Percentiles rank a stretch among this genome's conserved stretches.
These are phyloP conservation scores for Nemoura dubitans DNA, from an alignment of 2,888 invertebrate genomes.

Conservation along the genomic window DNA sequence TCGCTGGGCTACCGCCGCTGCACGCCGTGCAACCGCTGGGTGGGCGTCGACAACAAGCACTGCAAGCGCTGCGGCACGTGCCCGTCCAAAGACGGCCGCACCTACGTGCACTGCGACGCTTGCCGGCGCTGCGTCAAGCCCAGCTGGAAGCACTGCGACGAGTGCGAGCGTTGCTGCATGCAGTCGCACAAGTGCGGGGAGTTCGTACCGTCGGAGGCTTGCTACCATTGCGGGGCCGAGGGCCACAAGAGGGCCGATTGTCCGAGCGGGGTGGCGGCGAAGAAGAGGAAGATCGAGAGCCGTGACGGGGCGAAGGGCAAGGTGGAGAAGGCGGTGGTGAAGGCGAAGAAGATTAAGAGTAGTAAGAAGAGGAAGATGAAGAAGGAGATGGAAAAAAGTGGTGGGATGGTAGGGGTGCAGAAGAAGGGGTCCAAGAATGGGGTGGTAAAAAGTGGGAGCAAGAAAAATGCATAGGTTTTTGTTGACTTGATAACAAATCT, in stretches of 20 bases:
- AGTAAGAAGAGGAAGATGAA: conserved; percentile 21
- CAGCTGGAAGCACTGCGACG: conserved; percentile 80
- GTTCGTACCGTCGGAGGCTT: conserved; percentile 54
- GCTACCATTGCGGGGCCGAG: conserved; percentile 66
- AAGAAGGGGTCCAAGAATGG: conserved; percentile 19
- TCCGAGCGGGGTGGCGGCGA: conserved; percentile 55
- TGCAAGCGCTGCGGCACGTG: conserved; percentile 78
- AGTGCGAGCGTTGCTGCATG: conserved; percentile 73
- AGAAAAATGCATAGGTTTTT: neutral
- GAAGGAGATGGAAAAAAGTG: neutral
- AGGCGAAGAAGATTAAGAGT: neutral
- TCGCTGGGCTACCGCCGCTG: conserved; percentile 79
- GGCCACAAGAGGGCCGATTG: conserved; percentile 68
- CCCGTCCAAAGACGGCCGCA: conserved; percentile 77
- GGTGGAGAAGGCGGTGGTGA: neutral
- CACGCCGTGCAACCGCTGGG: conserved; percentile 75
- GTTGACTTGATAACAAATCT: neutral
- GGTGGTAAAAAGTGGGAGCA: neutral
- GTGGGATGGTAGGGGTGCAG: neutral
- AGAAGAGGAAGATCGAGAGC: neutral
- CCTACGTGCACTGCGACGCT: conserved; percentile 72
- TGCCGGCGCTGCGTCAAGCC: conserved; percentile 85
- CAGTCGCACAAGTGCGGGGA: conserved; percentile 65
- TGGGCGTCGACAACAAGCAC: conserved; percentile 74
- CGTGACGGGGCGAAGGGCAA: neutral